Conservation (phyloP, 2,113 vertebrate genomes). For the Thermophis baileyi region DNA sequence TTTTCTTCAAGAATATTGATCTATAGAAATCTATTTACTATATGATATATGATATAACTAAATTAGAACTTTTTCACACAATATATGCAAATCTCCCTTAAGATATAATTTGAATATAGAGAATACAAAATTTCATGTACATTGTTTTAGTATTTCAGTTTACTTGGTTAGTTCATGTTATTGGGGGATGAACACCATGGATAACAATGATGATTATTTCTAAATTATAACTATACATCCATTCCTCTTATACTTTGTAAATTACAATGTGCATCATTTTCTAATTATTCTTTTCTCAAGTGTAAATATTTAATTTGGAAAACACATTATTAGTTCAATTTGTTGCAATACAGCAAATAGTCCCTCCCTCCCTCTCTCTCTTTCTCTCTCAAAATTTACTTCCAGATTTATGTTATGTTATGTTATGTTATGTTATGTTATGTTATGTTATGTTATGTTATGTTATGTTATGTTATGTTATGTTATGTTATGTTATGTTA, state of each 20-base stretch:
- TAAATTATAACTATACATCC: conserved; percentile 24
- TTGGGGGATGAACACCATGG: conserved; percentile 28
- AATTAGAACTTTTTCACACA: conserved; percentile 34
- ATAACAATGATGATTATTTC: conserved; percentile 45
- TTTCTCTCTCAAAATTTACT: not conserved
- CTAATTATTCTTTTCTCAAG: conserved; percentile 18
- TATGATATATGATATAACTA: conserved; percentile 46
- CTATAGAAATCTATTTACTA: conserved; percentile 47
- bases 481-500: no score
- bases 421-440: no score
- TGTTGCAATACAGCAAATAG: not conserved
- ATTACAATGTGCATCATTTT: conserved; percentile 15
- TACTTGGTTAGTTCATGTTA: conserved; percentile 32
- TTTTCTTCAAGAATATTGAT: conserved; percentile 43
- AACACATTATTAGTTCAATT: not conserved
- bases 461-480: no score
- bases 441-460: no score
- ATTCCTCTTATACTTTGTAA: conserved; percentile 18
- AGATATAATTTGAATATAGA: conserved; percentile 24
- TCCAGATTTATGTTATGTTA: no score
- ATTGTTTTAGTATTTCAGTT: conserved; percentile 31
- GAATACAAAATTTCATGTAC: conserved; percentile 32
- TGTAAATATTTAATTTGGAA: rapidly evolving
- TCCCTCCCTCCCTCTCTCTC: not conserved
- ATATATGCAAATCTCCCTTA: conserved; percentile 33